A percentile compares a stretch with the other conserved stretches of the same genome.
Conservation (phyloP, 53 echinoderm and acorn worm species). For the Antedon mediterranea region DNA sequence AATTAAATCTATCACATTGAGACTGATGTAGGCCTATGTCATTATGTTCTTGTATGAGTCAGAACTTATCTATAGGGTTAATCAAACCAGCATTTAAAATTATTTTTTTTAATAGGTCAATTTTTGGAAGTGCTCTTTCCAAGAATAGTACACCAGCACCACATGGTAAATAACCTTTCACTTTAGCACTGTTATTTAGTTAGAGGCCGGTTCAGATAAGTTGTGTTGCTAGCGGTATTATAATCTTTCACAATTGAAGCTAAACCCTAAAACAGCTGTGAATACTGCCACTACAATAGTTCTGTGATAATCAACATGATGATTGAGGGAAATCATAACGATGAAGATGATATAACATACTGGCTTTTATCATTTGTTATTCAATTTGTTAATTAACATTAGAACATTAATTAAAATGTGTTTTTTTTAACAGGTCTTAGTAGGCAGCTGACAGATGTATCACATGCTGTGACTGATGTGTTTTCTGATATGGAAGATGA, state of each 20-base stretch:
- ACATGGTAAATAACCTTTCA: not conserved
- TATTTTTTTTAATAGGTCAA: not conserved
- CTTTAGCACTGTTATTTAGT: too few species aligned
- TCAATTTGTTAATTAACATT: not conserved
- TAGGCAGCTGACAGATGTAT: constrained; percentile 62
- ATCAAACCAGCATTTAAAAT: too few species aligned
- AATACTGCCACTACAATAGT: too few species aligned
- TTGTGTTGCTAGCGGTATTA: too few species aligned
- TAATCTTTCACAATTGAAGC: not conserved
- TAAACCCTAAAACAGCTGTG: too few species aligned
- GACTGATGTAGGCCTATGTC: too few species aligned
- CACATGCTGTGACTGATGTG: constrained; percentile 79
- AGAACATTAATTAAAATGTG: not conserved
- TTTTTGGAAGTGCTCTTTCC: constrained; percentile 1
- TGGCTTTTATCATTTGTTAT: not conserved
- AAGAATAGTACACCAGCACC: constrained; percentile 3
- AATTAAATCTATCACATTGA: too few species aligned
- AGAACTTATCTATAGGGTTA: too few species aligned
- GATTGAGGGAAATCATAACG: too few species aligned
- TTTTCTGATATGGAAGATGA: constrained; percentile 83
- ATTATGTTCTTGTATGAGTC: too few species aligned
- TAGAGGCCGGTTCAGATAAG: too few species aligned
- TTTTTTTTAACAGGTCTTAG: constrained; percentile 23
- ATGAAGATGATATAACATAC: constrained; percentile 1
- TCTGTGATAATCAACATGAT: too few species aligned